phyloP scores from a whole-genome alignment of 2,113 vertebrate genomes.

The Chelonoidis abingdonii region DNA sequence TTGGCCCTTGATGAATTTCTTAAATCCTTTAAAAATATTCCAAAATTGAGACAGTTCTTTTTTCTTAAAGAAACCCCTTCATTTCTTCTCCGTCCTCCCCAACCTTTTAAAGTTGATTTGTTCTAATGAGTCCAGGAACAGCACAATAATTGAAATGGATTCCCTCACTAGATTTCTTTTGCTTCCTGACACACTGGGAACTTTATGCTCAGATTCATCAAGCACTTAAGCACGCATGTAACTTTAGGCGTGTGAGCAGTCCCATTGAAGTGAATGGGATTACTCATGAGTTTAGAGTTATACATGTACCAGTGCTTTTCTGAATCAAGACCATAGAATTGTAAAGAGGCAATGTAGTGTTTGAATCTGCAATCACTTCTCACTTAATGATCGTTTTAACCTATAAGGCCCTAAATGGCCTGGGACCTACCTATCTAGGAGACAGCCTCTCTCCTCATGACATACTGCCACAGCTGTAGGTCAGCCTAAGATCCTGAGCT shows the following conservation, averaged over 20 bases:
- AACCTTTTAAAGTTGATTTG: background rate
- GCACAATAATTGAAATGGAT: background rate
- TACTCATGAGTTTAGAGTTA: background rate
- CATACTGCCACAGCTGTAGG: background rate
- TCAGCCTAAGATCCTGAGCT: background rate
- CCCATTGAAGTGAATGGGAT: background rate
- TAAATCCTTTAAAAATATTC: background rate
- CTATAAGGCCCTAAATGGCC: background rate
- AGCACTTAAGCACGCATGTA: background rate
- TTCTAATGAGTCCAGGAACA: background rate
- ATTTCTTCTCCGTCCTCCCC: background rate
- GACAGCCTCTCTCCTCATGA: background rate
- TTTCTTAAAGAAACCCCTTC: fast-evolving
- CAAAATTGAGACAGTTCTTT: background rate
- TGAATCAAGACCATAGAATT: background rate
- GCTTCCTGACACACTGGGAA: background rate
- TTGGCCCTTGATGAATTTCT: background rate
- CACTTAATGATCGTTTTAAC: background rate
- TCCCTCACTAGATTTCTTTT: background rate
- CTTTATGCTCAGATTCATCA: background rate
- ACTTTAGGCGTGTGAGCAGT: background rate
- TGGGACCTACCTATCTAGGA: background rate
- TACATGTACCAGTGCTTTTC: background rate
- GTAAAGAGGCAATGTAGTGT: background rate
- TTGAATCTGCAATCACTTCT: background rate